Evolutionary conservation across 1,140 invertebrate genomes (phyloP), one percentile per base, ranked within the genome.

Genomic region (Euglossa dilemma): DNA sequence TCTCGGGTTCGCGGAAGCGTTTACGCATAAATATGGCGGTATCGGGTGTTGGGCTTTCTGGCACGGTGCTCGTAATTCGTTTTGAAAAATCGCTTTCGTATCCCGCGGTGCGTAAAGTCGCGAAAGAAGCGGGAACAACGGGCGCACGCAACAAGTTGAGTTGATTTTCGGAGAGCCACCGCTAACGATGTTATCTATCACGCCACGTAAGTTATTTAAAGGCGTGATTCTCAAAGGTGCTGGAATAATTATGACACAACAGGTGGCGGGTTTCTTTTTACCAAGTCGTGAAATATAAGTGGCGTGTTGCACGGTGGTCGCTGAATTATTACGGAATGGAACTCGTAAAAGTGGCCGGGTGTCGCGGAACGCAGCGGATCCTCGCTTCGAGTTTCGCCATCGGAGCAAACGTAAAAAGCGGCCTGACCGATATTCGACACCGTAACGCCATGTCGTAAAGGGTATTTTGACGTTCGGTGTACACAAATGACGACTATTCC

Each of bases 71-170:
- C 43, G 43, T 69, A 69, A 69, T 36, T 47, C 66, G 45, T 69
- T 45, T n/a, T 69, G 43, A 69, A 69, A 69, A 69, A 47, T 47
- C 25, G 66, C 23, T 50, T 47, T 69, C 25, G 18, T 14, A 50
- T 69, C 50, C 45, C 8, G 14, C 16, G n/a, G 14, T 11, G 20
- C 77, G 54, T 14, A 20, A 50, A 80, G n/a, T 50, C 9, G n/a
- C 23, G 36, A 25, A 57, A 52, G n/a, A 79, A 78, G 7, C 56
- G 28, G 54, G 25, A 8, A 25, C 54, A 54, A 36, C 20, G 75
- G 45, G 16, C 36, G n/a, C 61, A 74, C 79, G 79, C 79, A 75
- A 81, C 71, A 74, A 75, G 79, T 74, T 74, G 59, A 81, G 50
- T 7, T 47, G 52, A 81, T 75, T 73, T 64, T 50, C 74, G 59